phyloP scores from a whole-genome alignment of 2,888 invertebrate species.

The Lydus trimaculatus region DNA sequence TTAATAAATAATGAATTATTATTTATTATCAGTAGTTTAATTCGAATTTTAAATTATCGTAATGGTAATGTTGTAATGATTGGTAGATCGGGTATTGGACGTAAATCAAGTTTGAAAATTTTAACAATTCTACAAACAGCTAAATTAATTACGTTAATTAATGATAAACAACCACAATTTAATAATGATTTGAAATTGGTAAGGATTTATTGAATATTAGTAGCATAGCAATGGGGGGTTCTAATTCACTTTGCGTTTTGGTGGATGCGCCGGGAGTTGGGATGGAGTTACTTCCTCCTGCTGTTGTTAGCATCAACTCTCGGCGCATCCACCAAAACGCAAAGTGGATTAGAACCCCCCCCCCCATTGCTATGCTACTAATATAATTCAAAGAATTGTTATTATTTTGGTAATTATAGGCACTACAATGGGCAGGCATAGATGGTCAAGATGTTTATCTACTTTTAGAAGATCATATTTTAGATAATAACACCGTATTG shows the following conservation, averaged over 20 bases:
- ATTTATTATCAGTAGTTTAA: constrained; percentile 69
- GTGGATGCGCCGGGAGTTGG: no score
- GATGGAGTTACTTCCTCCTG: no score
- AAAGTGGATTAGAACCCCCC: no score
- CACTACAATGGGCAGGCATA: constrained; percentile 78
- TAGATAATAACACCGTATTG: constrained; percentile 71
- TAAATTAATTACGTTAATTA: constrained; percentile 61
- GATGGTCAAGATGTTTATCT: constrained; percentile 81
- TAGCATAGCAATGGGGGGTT: no score
- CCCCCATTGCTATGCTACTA: no score
- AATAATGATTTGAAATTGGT: constrained; percentile 81
- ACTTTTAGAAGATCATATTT: constrained; percentile 83
- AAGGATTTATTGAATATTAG: no score
- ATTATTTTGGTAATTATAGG: constrained; percentile 58
- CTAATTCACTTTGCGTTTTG: no score
- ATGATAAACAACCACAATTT: constrained; percentile 65
- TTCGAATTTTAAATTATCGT: constrained; percentile 68
- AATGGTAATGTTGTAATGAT: constrained; percentile 74
- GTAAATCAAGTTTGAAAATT: constrained; percentile 79
- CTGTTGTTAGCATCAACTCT: no score
- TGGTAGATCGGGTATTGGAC: constrained; percentile 81
- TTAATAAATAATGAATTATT: constrained; percentile 73
- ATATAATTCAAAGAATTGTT: no score
- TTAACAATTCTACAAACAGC: constrained; percentile 77
- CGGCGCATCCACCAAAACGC: no score